phyloP scores from a whole-genome alignment of 2,113 vertebrate species.

The Lophius piscatorius region DNA sequence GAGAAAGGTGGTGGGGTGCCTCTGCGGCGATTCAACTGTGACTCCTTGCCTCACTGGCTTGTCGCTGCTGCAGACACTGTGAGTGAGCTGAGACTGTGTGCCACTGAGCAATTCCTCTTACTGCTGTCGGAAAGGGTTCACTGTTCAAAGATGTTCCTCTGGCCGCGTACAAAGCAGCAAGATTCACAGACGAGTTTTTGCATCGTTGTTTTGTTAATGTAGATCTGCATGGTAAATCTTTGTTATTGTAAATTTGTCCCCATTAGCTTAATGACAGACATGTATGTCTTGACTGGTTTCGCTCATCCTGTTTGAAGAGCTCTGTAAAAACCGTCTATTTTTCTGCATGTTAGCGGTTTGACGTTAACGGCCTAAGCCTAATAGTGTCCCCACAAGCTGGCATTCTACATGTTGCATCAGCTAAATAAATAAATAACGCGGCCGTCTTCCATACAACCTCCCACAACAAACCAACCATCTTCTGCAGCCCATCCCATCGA shows the following conservation, averaged over 20 bases:
- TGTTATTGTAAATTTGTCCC: background rate
- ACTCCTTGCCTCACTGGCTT: slow-evolving; percentile 29
- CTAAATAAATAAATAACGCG: slow-evolving; percentile 1
- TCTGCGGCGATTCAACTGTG: slow-evolving; percentile 40
- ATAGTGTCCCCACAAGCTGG: slow-evolving; percentile 25
- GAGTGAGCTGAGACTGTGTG: background rate
- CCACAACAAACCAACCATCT: slow-evolving; percentile 4
- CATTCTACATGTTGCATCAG: slow-evolving; percentile 13
- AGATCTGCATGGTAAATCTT: background rate
- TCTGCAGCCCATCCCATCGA: slow-evolving; percentile 11
- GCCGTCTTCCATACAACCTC: slow-evolving; percentile 33
- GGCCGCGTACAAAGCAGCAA: background rate
- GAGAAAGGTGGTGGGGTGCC: slow-evolving; percentile 33
- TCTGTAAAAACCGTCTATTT: background rate
- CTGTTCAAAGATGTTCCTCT: slow-evolving; percentile 8
- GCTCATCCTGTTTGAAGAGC: background rate
- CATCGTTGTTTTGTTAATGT: background rate
- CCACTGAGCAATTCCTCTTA: slow-evolving; percentile 19
- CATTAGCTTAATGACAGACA: background rate
- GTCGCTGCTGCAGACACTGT: slow-evolving; percentile 22
- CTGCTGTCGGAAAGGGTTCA: slow-evolving; percentile 20
- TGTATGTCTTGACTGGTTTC: background rate
- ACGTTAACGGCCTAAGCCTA: slow-evolving; percentile 30
- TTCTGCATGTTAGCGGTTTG: slow-evolving; percentile 10
- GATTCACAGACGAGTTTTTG: background rate